phyloP scores from a whole-genome alignment of 2,888 invertebrate species.

The Sinelater perroti region DNA sequence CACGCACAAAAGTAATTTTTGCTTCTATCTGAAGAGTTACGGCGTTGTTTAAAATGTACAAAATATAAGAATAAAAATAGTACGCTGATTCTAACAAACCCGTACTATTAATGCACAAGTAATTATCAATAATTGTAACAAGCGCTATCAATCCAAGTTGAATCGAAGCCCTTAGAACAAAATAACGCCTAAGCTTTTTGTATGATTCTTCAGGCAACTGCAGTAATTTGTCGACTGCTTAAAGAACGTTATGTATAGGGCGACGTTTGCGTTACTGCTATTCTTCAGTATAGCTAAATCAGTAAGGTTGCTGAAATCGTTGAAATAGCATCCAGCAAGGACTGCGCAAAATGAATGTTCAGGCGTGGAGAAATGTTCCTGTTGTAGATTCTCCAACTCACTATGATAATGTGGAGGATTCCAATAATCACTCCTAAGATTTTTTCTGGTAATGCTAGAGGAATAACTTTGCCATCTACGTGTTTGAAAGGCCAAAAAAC shows the following conservation, averaged over 20 bases:
- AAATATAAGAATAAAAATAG: constrained; percentile 14
- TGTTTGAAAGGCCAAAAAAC: constrained; percentile 7
- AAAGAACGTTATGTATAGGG: neutral
- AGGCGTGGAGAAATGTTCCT: constrained; percentile 7
- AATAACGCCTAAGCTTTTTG: neutral
- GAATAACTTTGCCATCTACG: neutral
- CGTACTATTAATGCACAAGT: constrained; percentile 7
- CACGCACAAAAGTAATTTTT: constrained; percentile 14
- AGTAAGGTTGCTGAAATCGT: constrained; percentile 11
- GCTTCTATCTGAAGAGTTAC: constrained; percentile 16
- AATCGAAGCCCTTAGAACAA: constrained; percentile 1
- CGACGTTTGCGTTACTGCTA: neutral
- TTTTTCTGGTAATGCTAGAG: neutral
- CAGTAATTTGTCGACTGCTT: constrained; percentile 9
- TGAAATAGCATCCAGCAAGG: constrained; percentile 11
- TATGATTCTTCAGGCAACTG: constrained; percentile 6
- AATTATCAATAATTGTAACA: constrained; percentile 10
- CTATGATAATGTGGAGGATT: neutral
- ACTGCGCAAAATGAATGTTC: constrained; percentile 6
- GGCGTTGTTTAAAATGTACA: constrained; percentile 14
- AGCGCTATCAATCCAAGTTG: neutral
- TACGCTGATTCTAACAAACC: constrained; percentile 1
- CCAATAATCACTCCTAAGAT: neutral
- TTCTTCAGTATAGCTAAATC: neutral
- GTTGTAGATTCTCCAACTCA: constrained; percentile 8